Conservation (phyloP, 2,113 vertebrate genomes). For the Cyprinus carpio region DNA sequence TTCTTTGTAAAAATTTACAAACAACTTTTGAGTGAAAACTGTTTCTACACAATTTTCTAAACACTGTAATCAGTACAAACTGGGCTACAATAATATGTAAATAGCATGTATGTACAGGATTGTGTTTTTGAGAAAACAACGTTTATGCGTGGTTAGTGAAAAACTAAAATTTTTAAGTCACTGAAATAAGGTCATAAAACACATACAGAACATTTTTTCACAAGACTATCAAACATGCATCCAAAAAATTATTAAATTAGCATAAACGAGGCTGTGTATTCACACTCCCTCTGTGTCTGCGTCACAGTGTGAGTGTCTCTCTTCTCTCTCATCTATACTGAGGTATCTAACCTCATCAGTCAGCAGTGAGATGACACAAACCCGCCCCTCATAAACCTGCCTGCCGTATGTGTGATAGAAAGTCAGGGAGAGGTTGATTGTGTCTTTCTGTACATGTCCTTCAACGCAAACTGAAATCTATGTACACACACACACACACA, state of each 20-base stretch:
- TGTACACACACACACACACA: not conserved
- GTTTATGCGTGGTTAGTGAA: too few relatives aligned
- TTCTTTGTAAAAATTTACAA: too few relatives aligned
- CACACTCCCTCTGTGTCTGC: not conserved
- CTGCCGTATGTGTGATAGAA: not conserved
- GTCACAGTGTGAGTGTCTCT: not conserved
- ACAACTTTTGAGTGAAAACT: too few relatives aligned
- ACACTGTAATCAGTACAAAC: too few relatives aligned
- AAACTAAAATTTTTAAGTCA: too few relatives aligned
- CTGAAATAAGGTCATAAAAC: too few relatives aligned
- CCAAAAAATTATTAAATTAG: not conserved
- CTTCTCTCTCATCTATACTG: not conserved
- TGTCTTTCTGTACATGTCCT: slow-evolving; percentile 15
- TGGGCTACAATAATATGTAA: too few relatives aligned
- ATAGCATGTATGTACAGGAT: too few relatives aligned
- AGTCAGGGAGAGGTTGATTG: slow-evolving; percentile 1
- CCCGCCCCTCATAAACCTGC: not conserved
- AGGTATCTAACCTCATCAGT: slow-evolving; percentile 21
- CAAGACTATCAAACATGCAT: too few relatives aligned
- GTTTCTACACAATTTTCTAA: too few relatives aligned
- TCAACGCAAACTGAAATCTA: slow-evolving; percentile 7
- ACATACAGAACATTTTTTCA: too few relatives aligned
- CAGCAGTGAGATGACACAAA: not conserved
- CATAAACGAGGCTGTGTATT: not conserved
- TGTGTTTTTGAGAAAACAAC: too few relatives aligned